Conservation (phyloP, 2,888 invertebrate genomes). For the Orthosia gothica region DNA sequence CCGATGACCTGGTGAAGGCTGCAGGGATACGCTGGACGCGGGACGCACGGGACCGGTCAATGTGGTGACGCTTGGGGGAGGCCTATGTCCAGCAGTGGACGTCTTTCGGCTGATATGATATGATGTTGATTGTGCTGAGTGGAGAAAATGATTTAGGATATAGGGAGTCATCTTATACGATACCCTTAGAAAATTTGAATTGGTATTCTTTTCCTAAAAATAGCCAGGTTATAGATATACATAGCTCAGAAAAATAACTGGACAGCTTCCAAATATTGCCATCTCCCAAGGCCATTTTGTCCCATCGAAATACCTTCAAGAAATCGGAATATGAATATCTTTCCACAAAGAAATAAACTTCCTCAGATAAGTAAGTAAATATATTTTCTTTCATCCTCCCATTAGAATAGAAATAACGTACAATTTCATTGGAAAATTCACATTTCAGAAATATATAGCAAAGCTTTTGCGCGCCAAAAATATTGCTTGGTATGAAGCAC, state of each 20-base stretch:
- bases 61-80: no score
- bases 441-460: slow-evolving; percentile 66
- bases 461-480: slow-evolving; percentile 66
- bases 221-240: background rate
- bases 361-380: slow-evolving; percentile 51
- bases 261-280: background rate
- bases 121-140: no score
- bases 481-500: slow-evolving; percentile 62
- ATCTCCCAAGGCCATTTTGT: background rate
- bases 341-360: slow-evolving; percentile 29
- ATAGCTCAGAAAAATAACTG: background rate
- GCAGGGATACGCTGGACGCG: no score
- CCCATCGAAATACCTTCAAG: background rate
- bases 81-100: no score
- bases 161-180: no score
- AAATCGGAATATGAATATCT: slow-evolving; percentile 27
- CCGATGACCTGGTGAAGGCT: no score
- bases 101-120: no score
- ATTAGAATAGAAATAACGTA: slow-evolving; percentile 68
- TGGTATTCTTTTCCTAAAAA: background rate
- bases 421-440: slow-evolving; percentile 66
- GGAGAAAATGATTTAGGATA: no score
- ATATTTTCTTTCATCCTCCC: slow-evolving; percentile 55
- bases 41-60: no score
- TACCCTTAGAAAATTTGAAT: no score